Base-by-base conservation (phyloP, 2,888 invertebrate genomes). In the Melanotus villosus region DNA sequence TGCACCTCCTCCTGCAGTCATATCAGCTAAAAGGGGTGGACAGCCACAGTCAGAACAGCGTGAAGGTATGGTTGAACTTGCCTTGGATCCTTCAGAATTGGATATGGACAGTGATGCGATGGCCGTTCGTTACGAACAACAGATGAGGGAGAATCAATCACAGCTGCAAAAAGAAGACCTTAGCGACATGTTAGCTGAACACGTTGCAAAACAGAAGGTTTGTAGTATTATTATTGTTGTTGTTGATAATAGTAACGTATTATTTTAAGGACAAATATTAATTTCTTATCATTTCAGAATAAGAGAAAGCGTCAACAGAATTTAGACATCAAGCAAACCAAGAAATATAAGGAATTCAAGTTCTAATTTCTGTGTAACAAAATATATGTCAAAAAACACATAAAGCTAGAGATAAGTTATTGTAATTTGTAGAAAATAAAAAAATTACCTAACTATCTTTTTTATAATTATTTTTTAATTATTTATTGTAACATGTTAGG, bases 331-430 rank as follows among this genome's bases (percentile, higher is more conserved):
- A 97, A 97, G 84, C 92, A 94, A 77, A 93, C 95, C 10, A 98
- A 98, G 87, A 98, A 98, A 87, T 98, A 98, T 88, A 98, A 98
- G 86, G 98, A 98, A 84, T 98, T 98, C 88, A 98, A 98, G 85
- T 98, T 98, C 88, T 98, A 89, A 86, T 16, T 36, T 12, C 32
- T 10, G n/a, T n/a, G n/a, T 32, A n/a, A n/a, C n/a, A n/a, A n/a
- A n/a, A n/a, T n/a, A n/a, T n/a, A n/a, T n/a, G n/a, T n/a, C n/a
- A n/a, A n/a, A n/a, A n/a, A n/a, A n/a, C n/a, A n/a, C n/a, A n/a
- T n/a, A n/a, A n/a, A n/a, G n/a, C n/a, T n/a, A n/a, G n/a, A n/a
- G n/a, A n/a, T n/a, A n/a, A n/a, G n/a, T n/a, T n/a, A n/a, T n/a
- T n/a, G n/a, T n/a, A n/a, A n/a, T n/a, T n/a, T n/a, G n/a, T n/a